Conservation (phyloP, 2,797 vertebrate genomes). For the Halcyon badia region DNA sequence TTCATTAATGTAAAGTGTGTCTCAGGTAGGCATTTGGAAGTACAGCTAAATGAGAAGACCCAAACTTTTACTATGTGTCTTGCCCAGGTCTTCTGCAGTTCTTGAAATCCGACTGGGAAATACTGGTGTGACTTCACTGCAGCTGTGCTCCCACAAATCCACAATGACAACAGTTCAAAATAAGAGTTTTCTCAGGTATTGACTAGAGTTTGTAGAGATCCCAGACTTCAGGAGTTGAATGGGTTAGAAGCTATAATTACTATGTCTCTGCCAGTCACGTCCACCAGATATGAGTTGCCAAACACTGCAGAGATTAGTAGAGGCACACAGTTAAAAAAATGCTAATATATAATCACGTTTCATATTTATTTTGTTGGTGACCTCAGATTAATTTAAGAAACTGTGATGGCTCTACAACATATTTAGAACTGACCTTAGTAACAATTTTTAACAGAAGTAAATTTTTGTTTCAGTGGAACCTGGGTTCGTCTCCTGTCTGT, state of each 20-base stretch:
- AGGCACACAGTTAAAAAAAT: background rate
- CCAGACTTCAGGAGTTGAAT: background rate
- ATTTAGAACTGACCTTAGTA: background rate
- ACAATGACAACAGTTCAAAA: background rate
- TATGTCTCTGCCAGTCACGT: background rate
- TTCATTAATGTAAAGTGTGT: background rate
- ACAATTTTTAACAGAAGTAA: background rate
- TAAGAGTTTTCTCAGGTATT: background rate
- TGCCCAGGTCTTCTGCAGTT: background rate
- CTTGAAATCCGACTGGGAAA: background rate
- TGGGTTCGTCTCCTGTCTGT: background rate
- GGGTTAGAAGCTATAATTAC: background rate
- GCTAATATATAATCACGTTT: background rate
- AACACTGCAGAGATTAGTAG: background rate
- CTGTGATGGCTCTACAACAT: background rate
- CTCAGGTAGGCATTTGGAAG: background rate
- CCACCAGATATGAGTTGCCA: background rate
- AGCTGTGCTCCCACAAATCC: background rate
- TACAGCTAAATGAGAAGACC: background rate
- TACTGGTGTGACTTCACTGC: background rate
- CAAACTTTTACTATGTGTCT: background rate
- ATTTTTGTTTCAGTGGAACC: background rate
- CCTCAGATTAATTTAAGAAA: background rate
- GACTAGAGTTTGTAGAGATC: background rate
- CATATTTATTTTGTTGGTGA: background rate